Evolutionary conservation across 1,140 invertebrate species (phyloP), one percentile per base, ranked within the genome.

Genomic region (Heliconius eleuchia): DNA sequence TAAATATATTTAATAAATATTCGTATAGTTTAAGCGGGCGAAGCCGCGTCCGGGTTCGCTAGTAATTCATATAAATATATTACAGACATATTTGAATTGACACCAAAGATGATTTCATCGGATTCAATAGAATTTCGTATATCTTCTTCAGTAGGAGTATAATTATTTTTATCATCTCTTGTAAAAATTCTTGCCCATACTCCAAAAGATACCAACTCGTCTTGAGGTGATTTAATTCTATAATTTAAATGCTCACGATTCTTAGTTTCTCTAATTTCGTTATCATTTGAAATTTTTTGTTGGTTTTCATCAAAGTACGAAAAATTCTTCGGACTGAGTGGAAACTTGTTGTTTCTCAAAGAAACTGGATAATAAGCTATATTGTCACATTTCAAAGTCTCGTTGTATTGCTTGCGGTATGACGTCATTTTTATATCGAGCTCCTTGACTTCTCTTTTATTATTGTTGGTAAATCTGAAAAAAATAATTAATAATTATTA

Each of bases 351-450:
- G 23, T 86, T 86, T 73, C 79, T 85, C 9, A 93, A 42, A 1
- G 90, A 90, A 0, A 85, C 23, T 11, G 90, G 88, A 46, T 86
- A 93, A 57, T 92, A 92, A 8, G 87, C 81, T 4, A 91, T 80
- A 34, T 93, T 85, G 18, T 90, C 81, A 76, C 91, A 94, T 79
- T 88, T 76, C 2, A 94, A 79, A 0, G 87, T 87, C 0, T 46
- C 77, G 71, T 94, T 94, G 73, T 90, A 91, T 23, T 87, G 83
- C 1, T 82, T 77, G 0, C 76, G 39, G 37, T 89, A 86, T 1
- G 91, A 89, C 18, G 83, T 87, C 91, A 93, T 91, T 76, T 86
- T 75, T 77, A 93, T 94, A 79, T 88, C 85, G 34, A 94, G 66
- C 75, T 92, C 87, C 78, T 91, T 79, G 42, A 94, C 77, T 70